Conservation (phyloP, 2,797 vertebrate species). For the Diplodus puntazzo region DNA sequence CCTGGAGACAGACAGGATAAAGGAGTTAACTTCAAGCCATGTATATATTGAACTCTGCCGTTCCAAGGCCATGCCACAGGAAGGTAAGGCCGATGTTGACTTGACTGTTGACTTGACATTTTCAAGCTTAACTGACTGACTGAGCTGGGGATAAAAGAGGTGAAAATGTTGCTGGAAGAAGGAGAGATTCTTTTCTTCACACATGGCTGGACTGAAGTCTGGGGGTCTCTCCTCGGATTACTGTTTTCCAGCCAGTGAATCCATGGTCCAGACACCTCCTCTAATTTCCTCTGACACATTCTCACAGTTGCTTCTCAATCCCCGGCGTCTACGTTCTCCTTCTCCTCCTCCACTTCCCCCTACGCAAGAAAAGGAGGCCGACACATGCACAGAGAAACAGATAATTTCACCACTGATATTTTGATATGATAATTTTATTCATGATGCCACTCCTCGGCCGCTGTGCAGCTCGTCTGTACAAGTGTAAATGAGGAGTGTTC, state of each 20-base stretch:
- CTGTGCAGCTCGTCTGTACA: slow-evolving; percentile 62
- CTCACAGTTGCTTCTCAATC: slow-evolving; percentile 73
- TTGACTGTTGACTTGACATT: slow-evolving; percentile 69
- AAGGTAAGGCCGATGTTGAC: slow-evolving; percentile 48
- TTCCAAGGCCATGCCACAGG: slow-evolving; percentile 22
- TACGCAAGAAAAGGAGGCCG: slow-evolving; percentile 20
- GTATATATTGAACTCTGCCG: slow-evolving; percentile 36
- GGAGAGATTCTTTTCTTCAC: slow-evolving; percentile 53
- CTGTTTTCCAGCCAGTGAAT: slow-evolving; percentile 67
- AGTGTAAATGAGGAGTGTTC: slow-evolving; percentile 71
- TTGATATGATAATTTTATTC: slow-evolving; percentile 77
- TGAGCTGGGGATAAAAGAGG: slow-evolving; percentile 30
- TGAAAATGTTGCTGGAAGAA: slow-evolving; percentile 25
- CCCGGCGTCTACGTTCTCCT: slow-evolving; percentile 51
- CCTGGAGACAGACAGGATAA: slow-evolving; percentile 49
- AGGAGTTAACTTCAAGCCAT: slow-evolving; percentile 44
- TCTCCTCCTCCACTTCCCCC: background rate
- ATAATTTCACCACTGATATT: slow-evolving; percentile 66
- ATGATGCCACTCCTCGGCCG: slow-evolving; percentile 68
- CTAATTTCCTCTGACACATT: slow-evolving; percentile 77
- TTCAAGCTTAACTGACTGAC: slow-evolving; percentile 52
- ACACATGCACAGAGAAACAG: slow-evolving; percentile 36
- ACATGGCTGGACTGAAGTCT: slow-evolving; percentile 57
- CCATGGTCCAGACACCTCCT: slow-evolving; percentile 61
- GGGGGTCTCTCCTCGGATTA: slow-evolving; percentile 61